These are phyloP conservation scores for Popillia japonica DNA, from an alignment of 1,140 invertebrate genomes.

Conservation along the genomic window DNA sequence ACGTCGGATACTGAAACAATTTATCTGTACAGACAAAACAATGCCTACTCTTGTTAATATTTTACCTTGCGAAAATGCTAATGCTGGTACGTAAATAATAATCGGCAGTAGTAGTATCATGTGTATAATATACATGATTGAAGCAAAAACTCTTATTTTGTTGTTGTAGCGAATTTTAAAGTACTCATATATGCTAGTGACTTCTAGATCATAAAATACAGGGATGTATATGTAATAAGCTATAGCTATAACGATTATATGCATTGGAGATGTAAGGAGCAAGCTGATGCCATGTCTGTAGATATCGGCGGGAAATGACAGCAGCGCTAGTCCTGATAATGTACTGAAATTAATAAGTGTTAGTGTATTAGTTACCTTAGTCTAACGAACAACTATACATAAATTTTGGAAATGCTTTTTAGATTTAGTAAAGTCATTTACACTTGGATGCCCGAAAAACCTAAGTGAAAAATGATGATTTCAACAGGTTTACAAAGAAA, in stretches of 20 bases:
- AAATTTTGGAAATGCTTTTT: no score
- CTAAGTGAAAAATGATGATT: no score
- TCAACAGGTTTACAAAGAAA: no score
- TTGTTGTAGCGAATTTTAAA: slow-evolving; percentile 63
- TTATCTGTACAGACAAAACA: no score
- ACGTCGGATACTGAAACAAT: no score
- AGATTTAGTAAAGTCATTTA: no score
- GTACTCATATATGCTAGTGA: slow-evolving; percentile 77
- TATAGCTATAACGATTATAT: slow-evolving; percentile 68
- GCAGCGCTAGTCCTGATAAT: slow-evolving; percentile 79
- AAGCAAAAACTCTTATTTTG: slow-evolving; percentile 65
- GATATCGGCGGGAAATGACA: slow-evolving; percentile 74
- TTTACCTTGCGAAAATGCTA: slow-evolving; percentile 67
- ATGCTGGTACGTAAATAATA: slow-evolving; percentile 68
- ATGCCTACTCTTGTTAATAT: no score
- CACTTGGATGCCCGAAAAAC: no score
- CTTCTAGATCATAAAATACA: slow-evolving; percentile 77
- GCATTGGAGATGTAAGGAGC: slow-evolving; percentile 67
- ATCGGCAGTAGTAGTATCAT: slow-evolving; percentile 65
- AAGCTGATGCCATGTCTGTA: slow-evolving; percentile 77
- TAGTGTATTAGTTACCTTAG: no score
- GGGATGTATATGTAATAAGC: slow-evolving; percentile 65
- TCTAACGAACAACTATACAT: no score
- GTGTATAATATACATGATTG: slow-evolving; percentile 64
- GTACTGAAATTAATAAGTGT: slow-evolving; percentile 63